Base-by-base conservation (phyloP, 2,113 vertebrate species). In the Orycteropus afer region DNA sequence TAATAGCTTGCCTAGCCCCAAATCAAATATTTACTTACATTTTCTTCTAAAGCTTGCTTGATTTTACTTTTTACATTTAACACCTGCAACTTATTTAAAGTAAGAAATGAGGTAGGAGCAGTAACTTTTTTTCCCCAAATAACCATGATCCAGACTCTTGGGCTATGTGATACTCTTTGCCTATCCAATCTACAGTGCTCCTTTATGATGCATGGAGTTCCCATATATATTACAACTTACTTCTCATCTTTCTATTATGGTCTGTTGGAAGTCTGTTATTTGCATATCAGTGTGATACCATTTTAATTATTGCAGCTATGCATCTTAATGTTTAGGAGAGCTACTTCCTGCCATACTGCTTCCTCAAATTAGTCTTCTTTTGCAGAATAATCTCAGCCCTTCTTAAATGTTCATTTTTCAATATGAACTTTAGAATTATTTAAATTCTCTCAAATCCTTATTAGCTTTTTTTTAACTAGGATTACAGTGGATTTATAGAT, bases 11-110 rank as follows among this genome's bases (percentile, higher is more conserved):
- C 7, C 14, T 45, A 85, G 20, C 34, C n/a, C 51, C 37, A 86
- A 13, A 63, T 61, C 10, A 89, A 91, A 59, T 57, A 42, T 82
- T 51, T 71, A 71, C n/a, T 89, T 67, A 8, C 42, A 8, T 82
- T 87, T 85, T 85, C 67, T 90, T 59, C 32, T 69, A 86, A 23
- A 89, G 22, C 40, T 86, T 88, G 1, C 71, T 91, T 93, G 40
- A 47, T 4, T 86, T 82, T 78, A 82, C 32, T 53, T 87, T 89
- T 90, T 67, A 49, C 14, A 57, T 74, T 77, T 86, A 67, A 47
- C 20, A 55, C 25, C 7, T 81, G 12, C 6, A 83, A 22, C 55
- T 59, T 94, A 87, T 91, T 93, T 45, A 47, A 51, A 40, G 10
- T 89, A 74, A 69, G 65, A 92, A 74, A 84, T 76, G 71, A 90